Conservation (phyloP, 2,888 invertebrate genomes). For the Steinernema hermaphroditum region DNA sequence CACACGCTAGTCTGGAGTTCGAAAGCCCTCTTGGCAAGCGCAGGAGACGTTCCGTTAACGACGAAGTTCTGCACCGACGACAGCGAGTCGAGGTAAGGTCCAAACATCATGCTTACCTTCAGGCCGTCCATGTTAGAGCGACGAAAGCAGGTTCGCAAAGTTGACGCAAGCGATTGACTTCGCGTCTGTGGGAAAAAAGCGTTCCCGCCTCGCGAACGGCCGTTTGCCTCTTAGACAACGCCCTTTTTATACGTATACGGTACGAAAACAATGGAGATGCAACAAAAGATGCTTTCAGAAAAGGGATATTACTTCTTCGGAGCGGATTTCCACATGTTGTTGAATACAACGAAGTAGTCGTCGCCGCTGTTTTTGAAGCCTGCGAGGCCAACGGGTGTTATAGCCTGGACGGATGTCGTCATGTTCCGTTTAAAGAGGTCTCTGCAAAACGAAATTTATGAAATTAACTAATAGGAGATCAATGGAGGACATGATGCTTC, state of each 20-base stretch:
- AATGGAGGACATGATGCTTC: too few species aligned
- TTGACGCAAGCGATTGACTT: too few species aligned
- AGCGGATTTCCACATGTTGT: background rate
- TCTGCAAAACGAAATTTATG: too few species aligned
- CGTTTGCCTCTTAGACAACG: background rate
- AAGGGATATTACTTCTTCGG: background rate
- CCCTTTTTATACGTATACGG: constrained; percentile 9
- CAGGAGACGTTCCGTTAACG: background rate
- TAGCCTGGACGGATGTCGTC: too few species aligned
- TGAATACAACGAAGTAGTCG: background rate
- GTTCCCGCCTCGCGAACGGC: too few species aligned
- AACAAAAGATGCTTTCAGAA: background rate
- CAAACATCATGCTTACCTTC: too few species aligned
- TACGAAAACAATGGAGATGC: background rate
- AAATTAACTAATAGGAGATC: too few species aligned
- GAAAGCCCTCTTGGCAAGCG: background rate
- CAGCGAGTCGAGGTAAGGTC: too few species aligned
- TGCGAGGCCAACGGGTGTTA: background rate
- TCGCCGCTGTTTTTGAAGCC: background rate
- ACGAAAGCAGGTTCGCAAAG: too few species aligned
- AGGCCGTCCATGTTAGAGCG: too few species aligned
- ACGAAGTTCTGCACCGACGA: background rate
- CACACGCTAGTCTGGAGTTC: background rate
- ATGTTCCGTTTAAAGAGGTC: too few species aligned
- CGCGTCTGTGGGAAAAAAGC: too few species aligned